Evolutionary conservation across 2,113 vertebrate species (phyloP), one percentile per base, ranked within the genome.

Genomic region (Cyphomyrus discorhynchus): DNA sequence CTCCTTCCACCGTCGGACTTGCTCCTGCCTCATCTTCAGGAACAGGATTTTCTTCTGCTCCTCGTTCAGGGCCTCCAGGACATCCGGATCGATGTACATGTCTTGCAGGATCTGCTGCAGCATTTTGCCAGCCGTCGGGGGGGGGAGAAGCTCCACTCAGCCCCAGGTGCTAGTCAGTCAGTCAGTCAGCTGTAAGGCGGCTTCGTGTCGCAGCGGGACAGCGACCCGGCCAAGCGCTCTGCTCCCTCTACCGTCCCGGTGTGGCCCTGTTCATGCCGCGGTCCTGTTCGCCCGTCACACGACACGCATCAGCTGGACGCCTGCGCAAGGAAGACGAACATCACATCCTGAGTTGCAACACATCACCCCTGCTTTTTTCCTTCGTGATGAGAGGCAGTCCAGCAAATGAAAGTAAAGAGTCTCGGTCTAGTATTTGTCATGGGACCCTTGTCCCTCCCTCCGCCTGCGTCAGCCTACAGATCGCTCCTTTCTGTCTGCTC

Each of bases 1-100:
- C 91, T 92, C 96, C 90, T 74, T 96, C 96, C 96, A 96, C 90
- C 96, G 94, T 3, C 95, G 94, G 6, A 97, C 95, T 93, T 96
- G 96, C 91, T 96, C 96, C 91, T 96, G 93, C 91, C 96, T 95
- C 96, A 97, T 96, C 93, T 96, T 96, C 42, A 96, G 88, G 91
- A 96, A 97, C 66, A 97, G 92, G 90, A 94, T 95, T 91, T 94
- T 95, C 92, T 95, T 96, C 94, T 97, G 96, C 74, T 96, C 95
- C 53, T 96, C 96, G 1, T 94, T 95, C 89, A 96, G 93, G 49
- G 95, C 96, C 91, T 96, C 95, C 92, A 96, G 93, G 56, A 96
- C 92, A 91, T 96, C 95, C 2, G 96, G 96, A 45, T 97, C 96
- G 88, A 97, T 92, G 94, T 96, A 96, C 96, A 97, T 96, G 89